phyloP scores from a whole-genome alignment of 2,113 vertebrate genomes.

The Oryzias curvinotus region DNA sequence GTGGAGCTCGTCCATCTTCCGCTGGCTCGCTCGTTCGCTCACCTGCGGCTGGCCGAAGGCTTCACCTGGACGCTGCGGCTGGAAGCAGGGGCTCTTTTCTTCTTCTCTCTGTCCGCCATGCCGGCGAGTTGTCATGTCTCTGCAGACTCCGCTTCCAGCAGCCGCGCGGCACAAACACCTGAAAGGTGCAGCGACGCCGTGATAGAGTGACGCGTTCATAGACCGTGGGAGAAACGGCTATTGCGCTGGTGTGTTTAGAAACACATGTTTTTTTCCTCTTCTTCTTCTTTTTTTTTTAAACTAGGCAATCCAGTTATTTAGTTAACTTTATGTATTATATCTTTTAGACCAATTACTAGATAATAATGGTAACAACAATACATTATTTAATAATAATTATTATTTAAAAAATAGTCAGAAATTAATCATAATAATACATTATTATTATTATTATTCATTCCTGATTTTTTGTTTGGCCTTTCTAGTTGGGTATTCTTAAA shows the following conservation, averaged over 20 bases:
- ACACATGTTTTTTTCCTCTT: neutral
- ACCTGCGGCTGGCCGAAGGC: slow-evolving; percentile 87
- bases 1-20: neutral
- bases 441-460: no score
- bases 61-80: slow-evolving; percentile 76
- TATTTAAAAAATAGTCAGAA: neutral
- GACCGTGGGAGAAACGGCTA: slow-evolving; percentile 28
- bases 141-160: slow-evolving; percentile 24
- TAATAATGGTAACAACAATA: no score
- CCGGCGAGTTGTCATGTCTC: slow-evolving; percentile 47
- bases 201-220: slow-evolving; percentile 37
- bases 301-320: neutral
- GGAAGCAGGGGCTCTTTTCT: slow-evolving; percentile 74
- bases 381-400: no score
- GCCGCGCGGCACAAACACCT: slow-evolving; percentile 45
- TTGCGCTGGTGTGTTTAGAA: neutral
- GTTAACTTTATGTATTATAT: no score
- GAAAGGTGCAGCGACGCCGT: slow-evolving; percentile 41
- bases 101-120: slow-evolving; percentile 89
- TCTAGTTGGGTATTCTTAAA: no score
- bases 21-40: slow-evolving; percentile 19
- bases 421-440: no score
- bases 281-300: neutral
- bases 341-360: no score
- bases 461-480: no score